phyloP scores from a whole-genome alignment of 2,113 vertebrate genomes.

The Bagarius yarrelli region DNA sequence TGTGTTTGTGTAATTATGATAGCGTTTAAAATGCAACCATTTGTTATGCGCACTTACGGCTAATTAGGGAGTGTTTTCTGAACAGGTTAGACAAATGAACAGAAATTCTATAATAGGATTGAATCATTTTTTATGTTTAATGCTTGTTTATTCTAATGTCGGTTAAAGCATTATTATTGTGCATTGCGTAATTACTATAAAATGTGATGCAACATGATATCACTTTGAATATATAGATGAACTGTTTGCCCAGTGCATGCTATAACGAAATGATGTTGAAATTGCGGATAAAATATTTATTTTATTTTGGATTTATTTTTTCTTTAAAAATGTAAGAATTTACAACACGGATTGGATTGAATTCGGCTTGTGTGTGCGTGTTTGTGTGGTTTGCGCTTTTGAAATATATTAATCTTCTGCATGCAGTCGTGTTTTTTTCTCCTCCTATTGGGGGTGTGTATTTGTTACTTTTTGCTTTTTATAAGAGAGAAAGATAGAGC shows the following conservation, averaged over 20 bases:
- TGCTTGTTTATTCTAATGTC: slow-evolving; percentile 13
- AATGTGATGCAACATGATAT: not conserved
- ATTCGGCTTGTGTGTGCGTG: not conserved
- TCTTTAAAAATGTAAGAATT: no score
- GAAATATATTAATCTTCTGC: slow-evolving; percentile 18
- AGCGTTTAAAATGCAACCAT: not conserved
- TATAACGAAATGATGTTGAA: not conserved
- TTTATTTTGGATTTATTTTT: not conserved
- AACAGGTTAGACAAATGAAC: slow-evolving; percentile 1
- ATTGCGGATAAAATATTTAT: not conserved
- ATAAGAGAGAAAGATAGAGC: slow-evolving; percentile 59
- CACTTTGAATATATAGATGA: not conserved
- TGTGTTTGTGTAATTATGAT: slow-evolving; percentile 17
- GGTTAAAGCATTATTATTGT: not conserved
- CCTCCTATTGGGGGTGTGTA: slow-evolving; percentile 56
- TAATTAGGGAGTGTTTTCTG: slow-evolving; percentile 1
- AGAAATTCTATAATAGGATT: not conserved
- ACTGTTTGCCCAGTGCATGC: not conserved
- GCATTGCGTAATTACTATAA: slow-evolving; percentile 12
- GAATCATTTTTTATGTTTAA: slow-evolving; percentile 5
- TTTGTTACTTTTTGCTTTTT: slow-evolving; percentile 45
- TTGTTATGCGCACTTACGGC: not conserved
- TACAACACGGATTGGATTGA: not conserved
- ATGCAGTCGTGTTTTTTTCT: slow-evolving; percentile 25
- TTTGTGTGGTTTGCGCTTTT: not conserved